Evolutionary conservation across 2,888 invertebrate species (phyloP).

Genomic region (Limulus polyphemus): DNA sequence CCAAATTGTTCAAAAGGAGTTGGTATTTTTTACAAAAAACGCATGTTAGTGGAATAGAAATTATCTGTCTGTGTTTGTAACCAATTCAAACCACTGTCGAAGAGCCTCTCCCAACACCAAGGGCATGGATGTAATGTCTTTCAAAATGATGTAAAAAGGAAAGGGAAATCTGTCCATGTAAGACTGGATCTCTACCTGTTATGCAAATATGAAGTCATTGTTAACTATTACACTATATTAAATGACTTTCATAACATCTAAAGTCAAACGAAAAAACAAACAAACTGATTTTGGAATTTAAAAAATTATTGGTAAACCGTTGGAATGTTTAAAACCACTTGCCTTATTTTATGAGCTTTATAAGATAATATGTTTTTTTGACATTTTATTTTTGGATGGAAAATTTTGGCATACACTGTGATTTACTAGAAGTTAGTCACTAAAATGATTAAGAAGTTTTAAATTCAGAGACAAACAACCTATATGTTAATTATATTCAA

Average conservation of each 20-base stretch:
- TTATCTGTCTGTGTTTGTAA: conserved; percentile 42
- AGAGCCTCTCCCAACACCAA: conserved; percentile 86
- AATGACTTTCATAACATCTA: conserved; percentile 1
- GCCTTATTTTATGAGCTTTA: too few relatives aligned
- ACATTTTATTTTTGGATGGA: too few relatives aligned
- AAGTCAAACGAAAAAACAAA: conserved; percentile 31
- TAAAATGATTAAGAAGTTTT: too few relatives aligned
- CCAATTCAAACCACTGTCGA: conserved; percentile 96
- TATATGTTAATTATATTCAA: too few relatives aligned
- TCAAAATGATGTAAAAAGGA: conserved; percentile 87
- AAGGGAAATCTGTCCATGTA: conserved; percentile 96
- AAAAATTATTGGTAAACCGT: not conserved
- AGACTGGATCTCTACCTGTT: conserved; percentile 49
- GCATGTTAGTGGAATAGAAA: too few relatives aligned
- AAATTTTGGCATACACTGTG: too few relatives aligned
- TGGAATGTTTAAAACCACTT: conserved; percentile 20
- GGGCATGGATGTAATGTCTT: conserved; percentile 77
- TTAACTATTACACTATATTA: not conserved
- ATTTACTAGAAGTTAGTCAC: too few relatives aligned
- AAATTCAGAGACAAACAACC: too few relatives aligned
- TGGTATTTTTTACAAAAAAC: too few relatives aligned
- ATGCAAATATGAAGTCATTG: conserved; percentile 27
- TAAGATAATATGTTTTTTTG: too few relatives aligned
- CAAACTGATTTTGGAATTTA: conserved; percentile 4
- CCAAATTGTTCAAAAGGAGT: too few relatives aligned